Conservation (phyloP, 2,797 vertebrate genomes). For the Rhyacichthys aspro region DNA sequence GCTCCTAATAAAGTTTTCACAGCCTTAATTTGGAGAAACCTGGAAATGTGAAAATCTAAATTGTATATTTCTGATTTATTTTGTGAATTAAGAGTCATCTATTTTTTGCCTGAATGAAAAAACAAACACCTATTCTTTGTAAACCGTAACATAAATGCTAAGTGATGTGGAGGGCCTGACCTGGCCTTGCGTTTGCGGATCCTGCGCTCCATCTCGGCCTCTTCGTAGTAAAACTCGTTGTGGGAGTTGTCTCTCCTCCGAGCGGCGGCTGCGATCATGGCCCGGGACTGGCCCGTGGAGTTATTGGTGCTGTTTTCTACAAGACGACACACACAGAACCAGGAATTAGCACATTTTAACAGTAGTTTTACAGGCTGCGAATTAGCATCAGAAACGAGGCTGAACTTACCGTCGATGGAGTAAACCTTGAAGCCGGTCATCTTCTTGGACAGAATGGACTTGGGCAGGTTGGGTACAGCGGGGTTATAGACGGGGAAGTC, state of each 20-base stretch:
- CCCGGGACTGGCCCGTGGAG: conserved; percentile 87
- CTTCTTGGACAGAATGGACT: conserved; percentile 96
- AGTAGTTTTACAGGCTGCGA: background rate
- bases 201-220: conserved; percentile 90
- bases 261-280: conserved; percentile 89
- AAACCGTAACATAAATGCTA: no score
- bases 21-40: no score
- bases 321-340: background rate
- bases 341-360: background rate
- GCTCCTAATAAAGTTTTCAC: no score
- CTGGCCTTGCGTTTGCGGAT: conserved; percentile 90
- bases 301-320: conserved; percentile 90
- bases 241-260: conserved; percentile 90
- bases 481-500: conserved; percentile 97
- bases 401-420: conserved; percentile 82
- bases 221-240: conserved; percentile 93
- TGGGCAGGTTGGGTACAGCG: conserved; percentile 94
- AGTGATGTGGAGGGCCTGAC: no score
- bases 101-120: no score
- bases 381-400: background rate
- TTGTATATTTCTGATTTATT: no score
- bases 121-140: no score
- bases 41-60: no score
- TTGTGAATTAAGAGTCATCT: no score
- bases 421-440: conserved; percentile 98